Evolutionary conservation across 37 sponge, comb jelly and placozoan genomes (phyloP).

Genomic region (Halisarca cf. caerulea): DNA sequence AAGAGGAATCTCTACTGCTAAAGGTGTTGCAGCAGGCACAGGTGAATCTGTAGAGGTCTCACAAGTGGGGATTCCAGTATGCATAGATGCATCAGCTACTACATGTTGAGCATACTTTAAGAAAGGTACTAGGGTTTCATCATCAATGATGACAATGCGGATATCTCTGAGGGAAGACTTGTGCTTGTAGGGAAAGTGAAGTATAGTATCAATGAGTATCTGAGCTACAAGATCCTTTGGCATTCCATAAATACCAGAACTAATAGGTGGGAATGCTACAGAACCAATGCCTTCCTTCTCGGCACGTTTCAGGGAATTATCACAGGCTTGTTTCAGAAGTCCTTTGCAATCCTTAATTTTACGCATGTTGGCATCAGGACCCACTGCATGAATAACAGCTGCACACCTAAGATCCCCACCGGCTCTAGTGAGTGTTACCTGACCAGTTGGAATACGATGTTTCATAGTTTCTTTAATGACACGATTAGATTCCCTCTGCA

Average conservation of each 20-base stretch:
- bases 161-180: conserved; percentile 51
- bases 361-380: conserved; percentile 26
- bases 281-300: conserved; percentile 36
- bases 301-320: conserved; percentile 25
- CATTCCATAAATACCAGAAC: conserved; percentile 75
- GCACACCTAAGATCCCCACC: conserved; percentile 63
- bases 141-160: conserved; percentile 71
- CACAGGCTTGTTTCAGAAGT: conserved; percentile 30
- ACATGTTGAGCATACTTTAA: background rate
- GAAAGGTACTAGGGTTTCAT: conserved; percentile 1
- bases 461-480: background rate
- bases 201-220: conserved; percentile 40
- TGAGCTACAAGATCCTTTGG: conserved; percentile 16
- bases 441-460: conserved; percentile 38
- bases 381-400: conserved; percentile 70
- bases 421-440: conserved; percentile 47
- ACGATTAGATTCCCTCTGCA: conserved; percentile 36
- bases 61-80: background rate
- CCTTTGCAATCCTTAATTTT: conserved; percentile 4
- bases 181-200: conserved; percentile 20
- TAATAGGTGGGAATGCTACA: conserved; percentile 72
- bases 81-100: no score
- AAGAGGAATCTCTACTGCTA: conserved; percentile 2
- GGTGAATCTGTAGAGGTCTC: background rate
- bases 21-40: background rate